Evolutionary conservation across 2,888 invertebrate genomes (phyloP).

Genomic region (Chydorus sphaericus): DNA sequence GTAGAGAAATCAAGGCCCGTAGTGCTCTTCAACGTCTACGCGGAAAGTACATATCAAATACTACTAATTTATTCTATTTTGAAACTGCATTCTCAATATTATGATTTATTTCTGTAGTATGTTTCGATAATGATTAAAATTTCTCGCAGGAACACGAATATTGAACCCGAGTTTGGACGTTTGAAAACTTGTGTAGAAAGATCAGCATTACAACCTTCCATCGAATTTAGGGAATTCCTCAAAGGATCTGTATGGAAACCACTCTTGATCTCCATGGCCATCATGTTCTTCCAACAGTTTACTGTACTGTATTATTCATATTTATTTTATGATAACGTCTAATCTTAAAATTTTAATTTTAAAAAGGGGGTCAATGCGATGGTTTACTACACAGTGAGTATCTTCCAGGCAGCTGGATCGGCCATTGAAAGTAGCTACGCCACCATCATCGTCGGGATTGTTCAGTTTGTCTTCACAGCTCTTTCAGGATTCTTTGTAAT

Average conservation of each 20-base stretch:
- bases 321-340: no score
- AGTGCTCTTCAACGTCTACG: slow-evolving; percentile 68
- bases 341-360: no score
- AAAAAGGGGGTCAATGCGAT: neutral
- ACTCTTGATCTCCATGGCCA: neutral
- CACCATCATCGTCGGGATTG: slow-evolving; percentile 13
- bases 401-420: neutral
- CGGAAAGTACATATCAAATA: slow-evolving; percentile 44
- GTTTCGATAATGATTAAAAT: no score
- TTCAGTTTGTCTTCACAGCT: no score
- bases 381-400: neutral
- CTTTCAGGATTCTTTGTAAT: no score
- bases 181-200: slow-evolving; percentile 41
- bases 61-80: no score
- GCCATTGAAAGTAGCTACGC: neutral
- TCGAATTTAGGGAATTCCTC: neutral
- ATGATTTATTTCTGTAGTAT: no score
- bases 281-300: slow-evolving; percentile 2
- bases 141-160: slow-evolving; percentile 43
- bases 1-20: slow-evolving; percentile 55
- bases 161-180: slow-evolving; percentile 59
- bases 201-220: no score
- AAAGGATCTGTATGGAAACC: neutral
- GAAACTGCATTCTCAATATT: no score
- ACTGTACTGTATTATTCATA: no score